Base-by-base conservation (phyloP, 1,140 invertebrate species). In the Drosophila mojavensis region DNA sequence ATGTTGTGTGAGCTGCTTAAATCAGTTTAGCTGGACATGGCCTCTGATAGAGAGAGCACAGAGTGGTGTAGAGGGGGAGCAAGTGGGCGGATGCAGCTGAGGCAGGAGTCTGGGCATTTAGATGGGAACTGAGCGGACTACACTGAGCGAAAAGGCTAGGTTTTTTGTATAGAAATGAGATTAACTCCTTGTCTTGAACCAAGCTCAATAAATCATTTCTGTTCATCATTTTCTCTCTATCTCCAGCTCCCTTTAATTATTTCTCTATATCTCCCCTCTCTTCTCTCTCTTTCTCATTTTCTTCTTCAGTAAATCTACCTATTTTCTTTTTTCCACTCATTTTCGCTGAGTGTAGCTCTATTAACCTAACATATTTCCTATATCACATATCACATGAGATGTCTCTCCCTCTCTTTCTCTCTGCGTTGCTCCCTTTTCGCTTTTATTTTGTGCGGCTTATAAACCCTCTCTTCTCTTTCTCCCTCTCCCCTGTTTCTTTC, bases 1-100 rank as follows among this genome's bases (percentile, higher is more conserved):
- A 89, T 79, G 81, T 65, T 76, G 51, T 66, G 73, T 68, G 75
- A 71, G 72, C 51, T 81, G 82, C 82, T 85, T 85, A 85, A 86
- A 81, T 85, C 78, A 85, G 74, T 85, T 80, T 59, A 56, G 64
- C 62, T 55, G 79, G 72, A 86, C 79, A 83, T 66, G 76, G 53
- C 60, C 36, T 7, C 33, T 33, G 33, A 33, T 7, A 17, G 17
- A 17, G 43, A 5, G 43, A 4, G 43, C 0, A 24, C 20, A 17
- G 17, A 17, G 43, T 2, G 41, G 13, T 6, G 43, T 6, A 7
- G n/a, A 10, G 41, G 13, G 41, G 11, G 41, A 7, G 41, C 3
- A 1, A 3, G 39, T 6, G 4, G 51, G 33, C 47, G 60, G 55
- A 55, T 43, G 43, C 53, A 54, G 51, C 56, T 54, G 58, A 58